Conservation (phyloP, 2,113 vertebrate species). For the Anseranas semipalmata region DNA sequence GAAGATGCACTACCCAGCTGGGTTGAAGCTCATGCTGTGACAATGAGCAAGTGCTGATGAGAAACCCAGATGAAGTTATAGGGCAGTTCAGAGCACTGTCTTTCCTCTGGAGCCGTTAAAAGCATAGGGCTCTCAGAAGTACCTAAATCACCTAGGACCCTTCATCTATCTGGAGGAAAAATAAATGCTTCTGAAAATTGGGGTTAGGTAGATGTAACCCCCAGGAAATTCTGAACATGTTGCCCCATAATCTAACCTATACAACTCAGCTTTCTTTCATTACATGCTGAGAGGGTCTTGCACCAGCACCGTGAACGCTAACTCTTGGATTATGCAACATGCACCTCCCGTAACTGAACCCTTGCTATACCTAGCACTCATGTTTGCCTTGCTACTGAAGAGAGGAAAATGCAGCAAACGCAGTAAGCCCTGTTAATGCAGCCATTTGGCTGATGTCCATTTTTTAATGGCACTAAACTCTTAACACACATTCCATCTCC, state of each 20-base stretch:
- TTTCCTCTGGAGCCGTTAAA: neutral
- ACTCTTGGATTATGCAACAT: neutral
- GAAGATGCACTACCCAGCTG: constrained; percentile 44
- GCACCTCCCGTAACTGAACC: neutral
- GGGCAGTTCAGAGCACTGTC: neutral
- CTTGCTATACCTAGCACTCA: rapidly evolving
- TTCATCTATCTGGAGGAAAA: neutral
- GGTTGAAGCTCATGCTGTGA: constrained; percentile 50
- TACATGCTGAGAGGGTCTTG: neutral
- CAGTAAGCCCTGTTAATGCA: neutral
- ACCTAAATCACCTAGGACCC: rapidly evolving
- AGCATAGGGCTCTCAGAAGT: neutral
- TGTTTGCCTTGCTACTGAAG: neutral
- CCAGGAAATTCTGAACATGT: neutral
- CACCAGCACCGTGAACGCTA: neutral
- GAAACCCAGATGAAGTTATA: constrained; percentile 41
- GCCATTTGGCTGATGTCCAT: neutral
- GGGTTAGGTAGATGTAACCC: neutral
- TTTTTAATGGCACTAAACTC: neutral
- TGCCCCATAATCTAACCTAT: neutral
- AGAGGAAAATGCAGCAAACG: neutral
- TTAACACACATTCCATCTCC: neutral
- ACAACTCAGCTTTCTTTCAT: neutral
- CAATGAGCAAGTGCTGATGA: constrained; percentile 51
- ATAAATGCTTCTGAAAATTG: neutral